Percentiles rank a stretch among this genome's conserved stretches.
Evolutionary conservation across 2,113 vertebrate species (phyloP).

Genomic region (Penelope pileata): DNA sequence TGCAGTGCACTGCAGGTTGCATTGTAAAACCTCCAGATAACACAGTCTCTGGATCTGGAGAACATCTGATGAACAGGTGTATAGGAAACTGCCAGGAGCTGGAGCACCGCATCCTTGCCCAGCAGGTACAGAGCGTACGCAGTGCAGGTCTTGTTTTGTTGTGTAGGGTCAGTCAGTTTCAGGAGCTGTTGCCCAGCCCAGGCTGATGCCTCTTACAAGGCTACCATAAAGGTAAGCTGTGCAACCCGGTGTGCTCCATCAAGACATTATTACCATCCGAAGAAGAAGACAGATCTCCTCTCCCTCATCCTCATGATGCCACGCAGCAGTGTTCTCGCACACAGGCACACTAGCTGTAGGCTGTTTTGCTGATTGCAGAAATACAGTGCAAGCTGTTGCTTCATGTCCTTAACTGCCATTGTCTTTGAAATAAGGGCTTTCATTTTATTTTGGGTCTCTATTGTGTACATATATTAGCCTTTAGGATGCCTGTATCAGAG

Average conservation of each 20-base stretch:
- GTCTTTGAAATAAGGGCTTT: neutral
- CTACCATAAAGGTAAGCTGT: neutral
- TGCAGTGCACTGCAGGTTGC: neutral
- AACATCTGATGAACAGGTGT: neutral
- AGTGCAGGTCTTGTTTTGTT: fast-evolving
- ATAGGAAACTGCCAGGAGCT: neutral
- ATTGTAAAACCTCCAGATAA: neutral
- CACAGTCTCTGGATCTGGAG: neutral
- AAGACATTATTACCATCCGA: neutral
- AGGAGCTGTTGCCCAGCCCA: neutral
- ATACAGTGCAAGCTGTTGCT: no score
- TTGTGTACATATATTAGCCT: neutral
- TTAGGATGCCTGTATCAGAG: neutral
- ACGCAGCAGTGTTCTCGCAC: neutral
- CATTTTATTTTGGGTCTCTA: neutral
- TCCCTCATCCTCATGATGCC: neutral
- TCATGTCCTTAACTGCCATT: neutral
- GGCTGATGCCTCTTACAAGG: neutral
- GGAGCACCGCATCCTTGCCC: neutral
- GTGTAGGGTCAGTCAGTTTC: neutral
- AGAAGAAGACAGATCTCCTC: neutral
- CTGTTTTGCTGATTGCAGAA: neutral
- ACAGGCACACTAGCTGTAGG: neutral
- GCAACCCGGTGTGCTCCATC: fast-evolving
- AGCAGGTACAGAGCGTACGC: neutral